Base-by-base conservation (phyloP, 2,888 invertebrate species). In the Notocelia uddmanniana region DNA sequence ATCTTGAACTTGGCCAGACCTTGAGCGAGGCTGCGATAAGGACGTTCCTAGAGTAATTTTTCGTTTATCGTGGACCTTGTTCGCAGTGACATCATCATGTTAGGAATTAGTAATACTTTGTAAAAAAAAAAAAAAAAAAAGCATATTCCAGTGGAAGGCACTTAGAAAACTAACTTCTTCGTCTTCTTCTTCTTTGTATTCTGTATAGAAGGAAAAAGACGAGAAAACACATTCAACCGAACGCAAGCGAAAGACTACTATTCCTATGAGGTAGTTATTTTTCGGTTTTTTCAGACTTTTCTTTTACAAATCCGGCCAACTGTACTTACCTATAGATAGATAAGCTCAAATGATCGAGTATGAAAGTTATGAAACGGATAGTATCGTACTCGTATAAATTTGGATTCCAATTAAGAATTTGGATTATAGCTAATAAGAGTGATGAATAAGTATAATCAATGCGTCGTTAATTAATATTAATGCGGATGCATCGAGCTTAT, bases 1-100 rank as follows among this genome's bases (percentile, higher is more conserved):
- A 57, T 52, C 73, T 69, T 70, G 73, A 70, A 62, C 60, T 70
- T 18, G 54, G 19, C 69, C 19, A n/a, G 69, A 68, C 69, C 69
- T 70, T 74, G 68, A 26, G 57, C 57, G 60, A 57, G 55, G 68
- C 37, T 50, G 58, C 48, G 68, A 58, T 68, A 50, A 63, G 41
- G 58, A 31, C 62, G 34, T n/a, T n/a, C 18, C 11, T 60, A 6
- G 18, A 19, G 23, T 45, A 26, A 55, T 55, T 58, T 55, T 67
- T 10, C 15, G 41, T n/a, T 68, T 37, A 37, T 31, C 8, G n/a
- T 41, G 31, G 48, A 62, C 11, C 18, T 45, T 23, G 9, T 9
- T 8, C 10, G 19, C 45, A 8, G 13, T 26, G 59, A 45, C 34
- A 37, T 26, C 10, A 13, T 62, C 18, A 62, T 37, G 18, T 31